Evolutionary conservation across 2,113 vertebrate genomes (phyloP).

Genomic region (Candoia aspera): DNA sequence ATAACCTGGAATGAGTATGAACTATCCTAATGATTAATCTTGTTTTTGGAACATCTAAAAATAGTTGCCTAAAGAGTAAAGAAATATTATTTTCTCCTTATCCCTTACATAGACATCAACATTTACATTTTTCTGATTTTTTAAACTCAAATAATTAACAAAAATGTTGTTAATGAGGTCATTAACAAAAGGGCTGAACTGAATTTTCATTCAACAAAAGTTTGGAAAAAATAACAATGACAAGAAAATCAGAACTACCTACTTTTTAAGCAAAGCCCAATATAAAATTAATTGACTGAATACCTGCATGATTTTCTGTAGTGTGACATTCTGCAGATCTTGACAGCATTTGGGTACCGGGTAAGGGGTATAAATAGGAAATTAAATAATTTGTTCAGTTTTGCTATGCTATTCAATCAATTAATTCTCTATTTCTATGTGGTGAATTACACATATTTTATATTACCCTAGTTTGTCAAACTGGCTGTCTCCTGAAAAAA

Average conservation of each 20-base stretch:
- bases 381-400: background rate
- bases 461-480: background rate
- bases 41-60: background rate
- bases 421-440: background rate
- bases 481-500: background rate
- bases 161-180: background rate
- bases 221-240: background rate
- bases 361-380: background rate
- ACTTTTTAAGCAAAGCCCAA: background rate
- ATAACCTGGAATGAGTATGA: background rate
- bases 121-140: background rate
- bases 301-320: background rate
- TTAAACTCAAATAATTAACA: background rate
- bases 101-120: background rate
- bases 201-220: background rate
- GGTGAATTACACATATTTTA: background rate
- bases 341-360: background rate
- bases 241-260: background rate
- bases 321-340: background rate
- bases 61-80: background rate
- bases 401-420: too few relatives aligned
- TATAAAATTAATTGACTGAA: background rate
- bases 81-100: too few relatives aligned
- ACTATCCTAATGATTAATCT: background rate
- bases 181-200: background rate